Evolutionary conservation across 2,797 vertebrate genomes (phyloP), one percentile per base, ranked within the genome.

Genomic region (Coccyzus lansbergi): DNA sequence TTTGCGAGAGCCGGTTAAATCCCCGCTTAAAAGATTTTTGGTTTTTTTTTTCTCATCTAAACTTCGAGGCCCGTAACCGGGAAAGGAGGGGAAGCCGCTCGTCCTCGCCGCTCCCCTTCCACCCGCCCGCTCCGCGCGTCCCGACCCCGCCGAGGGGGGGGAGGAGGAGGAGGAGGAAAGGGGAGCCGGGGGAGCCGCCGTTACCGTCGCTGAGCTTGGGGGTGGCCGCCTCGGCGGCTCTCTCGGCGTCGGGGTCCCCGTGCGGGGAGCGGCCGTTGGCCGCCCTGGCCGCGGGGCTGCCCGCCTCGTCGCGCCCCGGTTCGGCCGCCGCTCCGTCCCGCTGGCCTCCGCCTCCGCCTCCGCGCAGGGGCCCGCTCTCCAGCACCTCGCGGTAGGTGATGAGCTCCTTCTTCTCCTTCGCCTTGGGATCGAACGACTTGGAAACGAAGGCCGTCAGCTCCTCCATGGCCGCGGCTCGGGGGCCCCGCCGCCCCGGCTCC

Each of bases 341-440:
- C 58, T 78, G 46, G 52, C 74, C 98, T 96, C 97, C 98, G 93
- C 74, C 98, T 96, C 97, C 98, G 93, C 97, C 98, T 93, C 97
- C 98, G 95, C 90, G 97, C 97, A 82, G 98, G 98, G 52, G 93
- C 28, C 99, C 98, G 96, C 99, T 99, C 97, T 99, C 99, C 97
- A 99, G 96, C 97, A 99, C 99, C 97, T 99, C 99, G 96, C 99
- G 97, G 98, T 99, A 99, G 82, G 99, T 99, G 98, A 99, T 99
- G 95, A 98, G 98, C 94, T 99, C 99, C 98, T 99, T 99, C 98
- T 99, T 99, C 97, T 99, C 99, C 97, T 99, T 99, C 96, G 99
- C 98, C 98, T 99, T 99, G 97, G 99, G 99, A 97, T 99, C 99
- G 98, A 99, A 99, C 95, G 99, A 99, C 98, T 99, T 99, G 79